Evolutionary conservation across 2,797 vertebrate genomes (phyloP), one percentile per base, ranked within the genome.

Genomic region (Lepus oiostolus): DNA sequence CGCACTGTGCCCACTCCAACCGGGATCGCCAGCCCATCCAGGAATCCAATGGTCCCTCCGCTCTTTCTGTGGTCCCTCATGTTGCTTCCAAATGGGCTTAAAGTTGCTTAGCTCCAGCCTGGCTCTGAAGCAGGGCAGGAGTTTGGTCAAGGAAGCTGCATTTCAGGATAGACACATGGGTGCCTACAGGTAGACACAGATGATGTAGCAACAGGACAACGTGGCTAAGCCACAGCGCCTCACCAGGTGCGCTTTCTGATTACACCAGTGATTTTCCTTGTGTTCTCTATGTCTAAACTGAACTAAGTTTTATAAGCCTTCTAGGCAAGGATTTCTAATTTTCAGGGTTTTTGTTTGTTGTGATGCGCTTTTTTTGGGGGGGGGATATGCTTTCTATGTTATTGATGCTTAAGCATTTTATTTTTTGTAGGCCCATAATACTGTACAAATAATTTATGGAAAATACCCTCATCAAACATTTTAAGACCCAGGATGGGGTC

Each of bases 21-120:
- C 24, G 14, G 42, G 6, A 7, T 0, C 8, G 5, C 35, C 13
- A 0, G 1, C 14, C 35, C 28, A 4, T 3, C 16, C 3, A 0
- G 52, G 12, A 24, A 22, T 13, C 68, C 10, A 7, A 7, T 26
- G 22, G 19, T 75, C 67, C 16, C 1, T 16, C 3, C 4, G 70
- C 16, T 14, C 26, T 58, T 16, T 22, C 38, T 42, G 54, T 4
- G 42, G 2, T 24, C 58, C 75, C 32, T 9, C 21, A 4, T 11
- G 8, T 19, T 6, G 8, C 14, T 62, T 22, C 22, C 76, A 8
- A 5, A 0, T 0, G 79, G 24, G 12, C 38, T 71, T 8, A 17
- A 42, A 30, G 21, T 10, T 21, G n/a, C 47, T 35, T 32, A 19
- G 5, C 1, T 1, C 63, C 38, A 75, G 70, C 7, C 9, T 63